Conservation (phyloP, 2,888 invertebrate genomes). For the Eupithecia tripunctaria region DNA sequence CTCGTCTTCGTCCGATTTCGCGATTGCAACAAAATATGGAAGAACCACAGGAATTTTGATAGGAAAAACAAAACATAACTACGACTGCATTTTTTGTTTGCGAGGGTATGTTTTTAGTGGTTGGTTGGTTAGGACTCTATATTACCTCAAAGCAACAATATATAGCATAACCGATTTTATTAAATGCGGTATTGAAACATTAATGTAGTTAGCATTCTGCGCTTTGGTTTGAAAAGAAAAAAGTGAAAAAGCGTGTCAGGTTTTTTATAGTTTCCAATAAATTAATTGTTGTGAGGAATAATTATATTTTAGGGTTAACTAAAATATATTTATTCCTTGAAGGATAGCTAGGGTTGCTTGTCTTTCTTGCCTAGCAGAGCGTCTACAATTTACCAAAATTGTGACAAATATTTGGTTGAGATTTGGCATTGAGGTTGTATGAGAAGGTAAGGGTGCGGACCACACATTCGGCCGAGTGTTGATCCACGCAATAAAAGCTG, state of each 20-base stretch:
- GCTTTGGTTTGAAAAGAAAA: background rate
- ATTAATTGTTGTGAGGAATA: too few relatives aligned
- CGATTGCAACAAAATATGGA: constrained; percentile 54
- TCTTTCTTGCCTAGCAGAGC: constrained; percentile 38
- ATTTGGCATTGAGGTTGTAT: constrained; percentile 61
- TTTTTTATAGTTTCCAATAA: background rate
- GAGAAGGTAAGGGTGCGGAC: constrained; percentile 50
- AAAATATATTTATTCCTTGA: background rate
- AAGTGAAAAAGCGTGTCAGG: background rate
- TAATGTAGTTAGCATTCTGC: too few relatives aligned
- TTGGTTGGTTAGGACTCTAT: background rate
- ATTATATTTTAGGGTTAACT: too few relatives aligned
- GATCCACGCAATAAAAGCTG: constrained; percentile 76
- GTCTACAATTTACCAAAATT: constrained; percentile 46
- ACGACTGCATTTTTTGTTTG: too few relatives aligned
- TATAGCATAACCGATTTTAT: background rate
- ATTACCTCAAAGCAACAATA: background rate
- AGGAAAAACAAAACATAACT: background rate
- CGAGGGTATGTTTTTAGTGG: background rate
- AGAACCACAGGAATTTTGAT: constrained; percentile 47
- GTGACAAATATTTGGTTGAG: constrained; percentile 50
- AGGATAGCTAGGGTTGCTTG: background rate
- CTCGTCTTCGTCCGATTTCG: constrained; percentile 68
- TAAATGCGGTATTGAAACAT: background rate
- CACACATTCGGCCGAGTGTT: constrained; percentile 66